Evolutionary conservation across 1,140 invertebrate species (phyloP).

Genomic region (Halictus rubicundus): DNA sequence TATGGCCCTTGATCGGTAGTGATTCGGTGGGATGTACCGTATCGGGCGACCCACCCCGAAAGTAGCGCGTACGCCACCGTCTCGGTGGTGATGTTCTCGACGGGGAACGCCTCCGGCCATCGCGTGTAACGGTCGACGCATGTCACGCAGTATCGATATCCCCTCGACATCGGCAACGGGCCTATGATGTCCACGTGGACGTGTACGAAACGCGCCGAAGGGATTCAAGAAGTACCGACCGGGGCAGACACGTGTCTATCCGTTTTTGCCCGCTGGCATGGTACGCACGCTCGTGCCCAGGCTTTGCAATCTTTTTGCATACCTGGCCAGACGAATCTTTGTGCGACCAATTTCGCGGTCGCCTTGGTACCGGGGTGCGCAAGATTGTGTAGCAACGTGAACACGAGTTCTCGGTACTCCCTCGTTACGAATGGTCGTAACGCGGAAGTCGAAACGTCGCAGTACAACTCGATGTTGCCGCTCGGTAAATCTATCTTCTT

Average conservation of each 20-base stretch:
- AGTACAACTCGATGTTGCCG: too few species aligned
- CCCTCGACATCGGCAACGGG: neutral
- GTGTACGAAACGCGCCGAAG: neutral
- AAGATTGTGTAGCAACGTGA: conserved; percentile 69
- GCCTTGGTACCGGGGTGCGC: conserved; percentile 63
- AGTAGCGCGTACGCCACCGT: too few species aligned
- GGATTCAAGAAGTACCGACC: too few species aligned
- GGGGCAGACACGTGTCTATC: too few species aligned
- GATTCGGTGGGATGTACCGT: too few species aligned
- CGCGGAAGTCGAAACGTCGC: too few species aligned
- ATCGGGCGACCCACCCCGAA: too few species aligned
- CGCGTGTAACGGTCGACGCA: conserved; percentile 10
- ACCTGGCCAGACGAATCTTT: conserved; percentile 79
- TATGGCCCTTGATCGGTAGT: too few species aligned
- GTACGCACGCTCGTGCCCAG: neutral
- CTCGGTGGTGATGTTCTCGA: neutral
- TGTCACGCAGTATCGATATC: neutral
- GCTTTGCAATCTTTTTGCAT: too few species aligned
- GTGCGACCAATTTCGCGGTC: conserved; percentile 67
- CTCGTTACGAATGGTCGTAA: too few species aligned
- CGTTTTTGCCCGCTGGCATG: neutral
- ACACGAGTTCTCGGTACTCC: neutral
- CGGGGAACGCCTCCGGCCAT: neutral
- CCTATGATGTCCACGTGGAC: too few species aligned
- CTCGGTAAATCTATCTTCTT: too few species aligned